Conservation (phyloP, 2,797 vertebrate genomes). For the Glossophaga mutica region DNA sequence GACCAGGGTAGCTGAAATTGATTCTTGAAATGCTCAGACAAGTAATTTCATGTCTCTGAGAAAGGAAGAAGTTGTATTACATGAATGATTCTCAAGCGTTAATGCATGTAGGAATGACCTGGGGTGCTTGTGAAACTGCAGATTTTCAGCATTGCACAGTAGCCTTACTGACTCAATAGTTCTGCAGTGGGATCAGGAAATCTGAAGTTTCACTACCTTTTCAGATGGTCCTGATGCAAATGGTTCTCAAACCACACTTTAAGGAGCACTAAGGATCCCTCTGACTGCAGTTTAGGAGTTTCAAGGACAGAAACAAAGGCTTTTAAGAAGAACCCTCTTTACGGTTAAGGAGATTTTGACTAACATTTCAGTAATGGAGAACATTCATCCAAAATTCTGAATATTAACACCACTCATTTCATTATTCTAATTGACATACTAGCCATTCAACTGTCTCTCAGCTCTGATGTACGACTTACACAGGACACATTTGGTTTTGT, state of each 20-base stretch:
- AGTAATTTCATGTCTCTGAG: conserved; percentile 9
- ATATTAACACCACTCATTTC: conserved; percentile 13
- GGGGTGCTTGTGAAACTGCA: neutral
- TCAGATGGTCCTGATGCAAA: neutral
- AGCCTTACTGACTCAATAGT: neutral
- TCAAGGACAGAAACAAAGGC: conserved; percentile 41
- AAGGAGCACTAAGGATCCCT: neutral
- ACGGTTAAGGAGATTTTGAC: conserved; percentile 46
- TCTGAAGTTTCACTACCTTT: neutral
- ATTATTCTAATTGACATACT: neutral
- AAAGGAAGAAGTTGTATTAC: neutral
- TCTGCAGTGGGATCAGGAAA: neutral
- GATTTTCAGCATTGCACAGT: neutral
- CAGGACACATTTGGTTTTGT: neutral
- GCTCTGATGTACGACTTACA: neutral
- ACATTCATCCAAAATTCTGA: conserved; percentile 31
- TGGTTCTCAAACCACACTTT: neutral
- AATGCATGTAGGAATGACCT: neutral
- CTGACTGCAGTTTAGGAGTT: neutral
- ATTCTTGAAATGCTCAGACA: neutral
- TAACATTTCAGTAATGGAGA: conserved; percentile 14
- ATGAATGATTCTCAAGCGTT: neutral
- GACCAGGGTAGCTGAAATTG: neutral
- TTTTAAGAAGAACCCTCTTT: conserved; percentile 52
- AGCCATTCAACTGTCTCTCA: neutral